Percentiles rank a stretch among this genome's conserved stretches.
Evolutionary conservation across 1,140 invertebrate genomes (phyloP).

Genomic region (Bombus pyrosoma): DNA sequence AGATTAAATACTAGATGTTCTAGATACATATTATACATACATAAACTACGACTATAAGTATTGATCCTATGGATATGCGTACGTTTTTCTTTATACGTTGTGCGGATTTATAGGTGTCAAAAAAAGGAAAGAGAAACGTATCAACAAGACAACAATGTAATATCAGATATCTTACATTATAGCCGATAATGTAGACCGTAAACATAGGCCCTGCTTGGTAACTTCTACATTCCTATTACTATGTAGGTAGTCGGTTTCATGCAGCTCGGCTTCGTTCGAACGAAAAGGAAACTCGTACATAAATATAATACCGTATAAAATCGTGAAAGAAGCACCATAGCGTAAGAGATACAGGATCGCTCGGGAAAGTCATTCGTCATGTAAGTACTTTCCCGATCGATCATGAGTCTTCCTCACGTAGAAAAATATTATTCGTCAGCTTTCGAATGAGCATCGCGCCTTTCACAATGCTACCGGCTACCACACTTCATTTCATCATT

Average conservation of each 20-base stretch:
- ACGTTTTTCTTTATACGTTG: constrained; percentile 61
- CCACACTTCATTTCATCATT: neutral
- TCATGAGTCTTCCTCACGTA: constrained; percentile 64
- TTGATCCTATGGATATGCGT: constrained; percentile 74
- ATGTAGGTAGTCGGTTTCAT: neutral
- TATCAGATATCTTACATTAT: constrained; percentile 30
- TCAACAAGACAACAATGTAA: constrained; percentile 32
- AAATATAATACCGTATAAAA: constrained; percentile 63
- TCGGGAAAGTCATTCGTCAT: constrained; percentile 6
- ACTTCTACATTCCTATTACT: neutral
- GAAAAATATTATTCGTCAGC: constrained; percentile 73
- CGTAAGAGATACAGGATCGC: constrained; percentile 46
- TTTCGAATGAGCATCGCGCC: constrained; percentile 38
- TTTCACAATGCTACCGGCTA: neutral
- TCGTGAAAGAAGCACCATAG: constrained; percentile 69
- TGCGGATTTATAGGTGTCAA: constrained; percentile 63
- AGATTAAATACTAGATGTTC: constrained; percentile 52
- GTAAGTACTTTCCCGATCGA: constrained; percentile 20
- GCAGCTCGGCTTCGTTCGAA: neutral
- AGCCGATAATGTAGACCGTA: constrained; percentile 54
- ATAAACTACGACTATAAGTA: constrained; percentile 60
- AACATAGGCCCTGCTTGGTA: constrained; percentile 43
- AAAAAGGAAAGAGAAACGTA: neutral
- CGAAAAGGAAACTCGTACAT: constrained; percentile 31
- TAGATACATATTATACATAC: constrained; percentile 69